These are phyloP conservation scores for Chrysolina oricalcia DNA, from an alignment of 2,888 invertebrate genomes.

Conservation along the genomic window DNA sequence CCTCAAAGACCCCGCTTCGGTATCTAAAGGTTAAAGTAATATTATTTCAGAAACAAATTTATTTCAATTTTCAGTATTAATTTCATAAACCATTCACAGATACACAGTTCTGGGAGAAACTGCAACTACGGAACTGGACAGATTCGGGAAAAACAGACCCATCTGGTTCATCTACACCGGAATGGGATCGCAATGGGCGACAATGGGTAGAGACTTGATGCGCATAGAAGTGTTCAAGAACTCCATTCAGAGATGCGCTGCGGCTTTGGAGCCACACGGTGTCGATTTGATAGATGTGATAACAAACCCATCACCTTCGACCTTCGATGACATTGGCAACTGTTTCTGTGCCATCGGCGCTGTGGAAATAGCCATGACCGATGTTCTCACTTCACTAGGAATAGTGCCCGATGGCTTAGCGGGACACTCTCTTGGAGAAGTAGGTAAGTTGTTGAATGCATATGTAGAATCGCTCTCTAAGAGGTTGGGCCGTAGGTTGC, in stretches of 20 bases:
- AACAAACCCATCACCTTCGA: conserved; percentile 70
- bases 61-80: not conserved
- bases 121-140: conserved; percentile 40
- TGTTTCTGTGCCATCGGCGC: conserved; percentile 77
- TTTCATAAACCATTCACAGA: conserved; percentile 38
- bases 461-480: not conserved
- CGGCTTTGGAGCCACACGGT: conserved; percentile 72
- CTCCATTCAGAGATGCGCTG: conserved; percentile 74
- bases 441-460: conserved; percentile 71
- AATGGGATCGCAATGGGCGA: conserved; percentile 80
- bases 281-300: conserved; percentile 74
- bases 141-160: conserved; percentile 65
- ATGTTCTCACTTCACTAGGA: conserved; percentile 82
- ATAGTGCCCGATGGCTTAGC: conserved; percentile 92
- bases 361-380: conserved; percentile 85
- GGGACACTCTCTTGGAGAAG: conserved; percentile 93
- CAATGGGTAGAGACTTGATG: conserved; percentile 78
- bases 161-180: conserved; percentile 81
- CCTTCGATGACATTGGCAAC: conserved; percentile 74
- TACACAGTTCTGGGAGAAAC: conserved; percentile 53
- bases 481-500: conserved; percentile 67
- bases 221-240: conserved; percentile 74
- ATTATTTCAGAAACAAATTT: no score
- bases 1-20: no score
- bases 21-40: no score